Evolutionary conservation across 2,888 invertebrate genomes (phyloP).

Genomic region (Allygus modestus): DNA sequence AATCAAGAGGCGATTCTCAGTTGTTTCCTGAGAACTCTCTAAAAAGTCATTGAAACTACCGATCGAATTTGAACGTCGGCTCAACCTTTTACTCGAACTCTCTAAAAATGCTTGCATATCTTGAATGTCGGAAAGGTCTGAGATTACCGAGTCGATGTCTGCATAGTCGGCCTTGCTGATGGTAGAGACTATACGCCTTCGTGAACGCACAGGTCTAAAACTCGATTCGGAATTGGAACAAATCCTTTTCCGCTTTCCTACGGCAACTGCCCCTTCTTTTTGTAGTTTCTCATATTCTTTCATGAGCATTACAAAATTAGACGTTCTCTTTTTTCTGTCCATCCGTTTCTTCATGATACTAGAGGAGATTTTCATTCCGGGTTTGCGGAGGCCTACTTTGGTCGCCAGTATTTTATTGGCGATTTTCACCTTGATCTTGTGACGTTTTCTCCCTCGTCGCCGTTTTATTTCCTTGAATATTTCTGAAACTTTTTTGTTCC

Average conservation of each 20-base stretch:
- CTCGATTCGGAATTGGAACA: background rate
- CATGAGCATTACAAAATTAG: conserved; percentile 54
- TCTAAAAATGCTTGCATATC: background rate
- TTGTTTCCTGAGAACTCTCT: background rate
- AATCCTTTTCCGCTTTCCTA: conserved; percentile 48
- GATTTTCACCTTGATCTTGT: conserved; percentile 13
- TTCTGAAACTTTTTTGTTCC: conserved; percentile 37
- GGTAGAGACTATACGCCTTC: background rate
- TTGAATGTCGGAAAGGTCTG: conserved; percentile 1
- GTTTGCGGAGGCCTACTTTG: conserved; percentile 7
- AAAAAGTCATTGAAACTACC: background rate
- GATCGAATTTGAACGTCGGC: conserved; percentile 29
- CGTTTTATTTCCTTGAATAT: conserved; percentile 49
- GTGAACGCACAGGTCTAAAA: background rate
- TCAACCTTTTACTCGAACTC: background rate
- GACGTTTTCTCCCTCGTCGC: conserved; percentile 24
- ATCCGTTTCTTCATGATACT: conserved; percentile 18
- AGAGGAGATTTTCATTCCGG: background rate
- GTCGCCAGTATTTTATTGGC: background rate
- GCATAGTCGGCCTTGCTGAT: conserved; percentile 15
- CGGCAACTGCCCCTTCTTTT: conserved; percentile 49
- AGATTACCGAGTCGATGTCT: conserved; percentile 11
- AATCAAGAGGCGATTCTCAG: background rate
- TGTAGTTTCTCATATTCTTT: conserved; percentile 57
- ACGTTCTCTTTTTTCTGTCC: conserved; percentile 21